Evolutionary conservation across 53 echinoderm and acorn worm species (phyloP).

Genomic region (Antedon mediterranea): DNA sequence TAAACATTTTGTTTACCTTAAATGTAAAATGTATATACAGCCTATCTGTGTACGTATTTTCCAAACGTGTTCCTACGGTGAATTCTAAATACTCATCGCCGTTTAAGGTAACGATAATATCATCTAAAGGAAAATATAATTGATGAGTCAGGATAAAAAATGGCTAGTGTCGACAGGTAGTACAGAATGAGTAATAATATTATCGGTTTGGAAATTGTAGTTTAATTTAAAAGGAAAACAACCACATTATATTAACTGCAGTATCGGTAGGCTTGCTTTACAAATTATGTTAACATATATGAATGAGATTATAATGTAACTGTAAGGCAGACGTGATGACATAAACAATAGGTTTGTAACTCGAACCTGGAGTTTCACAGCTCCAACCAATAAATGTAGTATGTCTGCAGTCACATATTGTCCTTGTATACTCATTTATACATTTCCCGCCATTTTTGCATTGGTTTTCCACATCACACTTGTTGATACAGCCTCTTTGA

Average conservation of each 20-base stretch:
- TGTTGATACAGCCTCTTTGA: background rate
- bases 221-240: no score
- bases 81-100: background rate
- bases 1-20: background rate
- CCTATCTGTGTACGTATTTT: background rate
- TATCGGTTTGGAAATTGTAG: no score
- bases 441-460: background rate
- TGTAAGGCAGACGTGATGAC: no score
- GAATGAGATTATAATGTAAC: no score
- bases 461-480: background rate
- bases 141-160: no score
- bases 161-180: no score
- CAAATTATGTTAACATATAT: no score
- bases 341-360: no score
- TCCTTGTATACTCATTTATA: background rate
- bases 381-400: background rate
- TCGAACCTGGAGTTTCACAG: background rate
- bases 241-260: no score
- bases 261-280: no score
- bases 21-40: background rate
- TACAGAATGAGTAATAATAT: no score
- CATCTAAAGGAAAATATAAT: background rate
- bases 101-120: background rate
- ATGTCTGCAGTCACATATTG: background rate
- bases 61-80: background rate